Percentiles rank a stretch among this genome's conserved stretches.
These are phyloP conservation scores for Cinclus mexicanus DNA, from an alignment of 2,113 vertebrate species.

Conservation along the genomic window DNA sequence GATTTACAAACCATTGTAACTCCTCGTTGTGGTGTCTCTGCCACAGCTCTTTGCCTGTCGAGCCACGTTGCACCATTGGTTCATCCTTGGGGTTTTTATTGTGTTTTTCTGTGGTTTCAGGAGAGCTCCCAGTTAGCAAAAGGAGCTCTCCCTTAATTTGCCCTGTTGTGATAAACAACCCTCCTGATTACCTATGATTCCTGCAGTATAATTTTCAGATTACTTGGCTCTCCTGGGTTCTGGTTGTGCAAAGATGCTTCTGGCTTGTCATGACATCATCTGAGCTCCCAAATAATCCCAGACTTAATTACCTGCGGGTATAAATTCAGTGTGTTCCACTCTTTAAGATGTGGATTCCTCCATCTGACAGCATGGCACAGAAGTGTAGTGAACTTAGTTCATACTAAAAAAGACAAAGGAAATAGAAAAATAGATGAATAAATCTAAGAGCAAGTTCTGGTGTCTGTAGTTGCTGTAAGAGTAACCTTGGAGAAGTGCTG, in stretches of 20 bases:
- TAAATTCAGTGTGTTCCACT: not conserved
- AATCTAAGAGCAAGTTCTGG: not conserved
- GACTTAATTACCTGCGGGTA: constrained; percentile 2
- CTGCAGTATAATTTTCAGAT: constrained; percentile 29
- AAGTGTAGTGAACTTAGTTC: not conserved
- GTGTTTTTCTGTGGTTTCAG: not conserved
- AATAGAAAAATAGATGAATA: not conserved
- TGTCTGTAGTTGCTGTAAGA: not conserved
- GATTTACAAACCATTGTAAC: not conserved
- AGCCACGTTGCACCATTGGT: not conserved
- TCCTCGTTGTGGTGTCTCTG: not conserved
- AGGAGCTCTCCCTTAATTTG: not conserved
- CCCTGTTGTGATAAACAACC: constrained; percentile 23
- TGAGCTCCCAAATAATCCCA: not conserved
- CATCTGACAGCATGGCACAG: not conserved
- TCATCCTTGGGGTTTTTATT: not conserved
- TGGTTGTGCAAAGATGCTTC: constrained; percentile 32
- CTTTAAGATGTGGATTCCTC: not conserved
- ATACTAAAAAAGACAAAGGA: not conserved
- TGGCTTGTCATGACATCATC: constrained; percentile 39
- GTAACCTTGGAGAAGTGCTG: not conserved
- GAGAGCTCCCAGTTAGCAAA: constrained; percentile 16
- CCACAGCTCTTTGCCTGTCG: not conserved
- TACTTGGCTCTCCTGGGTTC: constrained; percentile 41
- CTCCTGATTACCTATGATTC: constrained; percentile 55